Evolutionary conservation across 2,888 invertebrate genomes (phyloP).

Genomic region (Scaeva pyrastri): DNA sequence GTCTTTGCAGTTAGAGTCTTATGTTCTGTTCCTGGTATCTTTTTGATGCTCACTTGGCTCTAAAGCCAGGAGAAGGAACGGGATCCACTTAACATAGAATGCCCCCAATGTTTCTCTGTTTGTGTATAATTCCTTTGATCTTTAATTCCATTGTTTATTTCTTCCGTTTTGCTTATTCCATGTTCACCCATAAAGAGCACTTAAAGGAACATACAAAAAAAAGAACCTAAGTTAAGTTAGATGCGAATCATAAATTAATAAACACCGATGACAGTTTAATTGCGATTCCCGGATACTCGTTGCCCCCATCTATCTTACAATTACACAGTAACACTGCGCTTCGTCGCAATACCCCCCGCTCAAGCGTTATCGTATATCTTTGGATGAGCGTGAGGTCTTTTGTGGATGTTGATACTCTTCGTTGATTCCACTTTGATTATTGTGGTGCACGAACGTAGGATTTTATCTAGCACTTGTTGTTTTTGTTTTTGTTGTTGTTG

Average conservation of each 20-base stretch:
- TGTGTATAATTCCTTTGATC: conserved; percentile 50
- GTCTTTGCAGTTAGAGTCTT: too few species aligned
- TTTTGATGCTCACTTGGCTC: background rate
- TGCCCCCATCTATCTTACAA: background rate
- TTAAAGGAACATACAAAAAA: background rate
- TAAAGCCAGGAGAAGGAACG: background rate
- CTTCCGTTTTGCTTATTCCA: conserved; percentile 28
- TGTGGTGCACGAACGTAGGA: conserved; percentile 31
- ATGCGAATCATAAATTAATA: conserved; percentile 63
- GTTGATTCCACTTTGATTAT: conserved; percentile 49
- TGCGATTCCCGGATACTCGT: conserved; percentile 51
- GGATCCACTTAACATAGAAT: conserved; percentile 38
- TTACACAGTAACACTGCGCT: background rate
- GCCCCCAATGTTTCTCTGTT: background rate
- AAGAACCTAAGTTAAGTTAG: conserved; percentile 35
- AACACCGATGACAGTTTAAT: conserved; percentile 68
- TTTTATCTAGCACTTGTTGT: background rate
- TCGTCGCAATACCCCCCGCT: background rate
- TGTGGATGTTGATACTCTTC: conserved; percentile 15
- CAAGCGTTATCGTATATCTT: too few species aligned
- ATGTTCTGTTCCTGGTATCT: background rate
- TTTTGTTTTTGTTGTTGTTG: background rate
- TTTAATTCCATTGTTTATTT: conserved; percentile 51
- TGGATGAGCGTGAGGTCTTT: background rate
- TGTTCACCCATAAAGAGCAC: background rate